These are phyloP conservation scores for Ceratosolen fusciceps DNA, from an alignment of 1,140 invertebrate genomes.

Conservation along the genomic window DNA sequence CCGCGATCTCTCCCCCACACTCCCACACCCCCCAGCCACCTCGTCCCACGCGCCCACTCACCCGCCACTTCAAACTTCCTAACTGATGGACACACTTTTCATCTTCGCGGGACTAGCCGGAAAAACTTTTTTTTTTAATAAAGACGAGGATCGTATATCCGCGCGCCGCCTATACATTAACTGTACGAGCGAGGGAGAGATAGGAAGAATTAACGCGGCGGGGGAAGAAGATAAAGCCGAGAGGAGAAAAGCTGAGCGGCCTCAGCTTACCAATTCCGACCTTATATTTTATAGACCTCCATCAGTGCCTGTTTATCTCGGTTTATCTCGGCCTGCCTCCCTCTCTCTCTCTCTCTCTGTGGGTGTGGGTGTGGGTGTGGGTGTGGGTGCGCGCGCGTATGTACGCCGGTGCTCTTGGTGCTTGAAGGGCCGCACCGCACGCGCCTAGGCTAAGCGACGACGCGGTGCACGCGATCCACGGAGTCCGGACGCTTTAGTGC, in stretches of 20 bases:
- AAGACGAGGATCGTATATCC: neutral
- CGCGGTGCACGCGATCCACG: slow-evolving; percentile 7
- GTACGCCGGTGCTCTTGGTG: slow-evolving; percentile 11
- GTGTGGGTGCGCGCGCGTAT: neutral
- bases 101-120: too few relatives aligned
- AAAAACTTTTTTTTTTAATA: neutral
- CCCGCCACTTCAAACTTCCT: too few relatives aligned
- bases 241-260: too few relatives aligned
- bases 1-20: neutral
- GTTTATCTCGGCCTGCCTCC: slow-evolving; percentile 50
- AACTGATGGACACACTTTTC: too few relatives aligned
- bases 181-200: too few relatives aligned
- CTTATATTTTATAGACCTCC: slow-evolving; percentile 59
- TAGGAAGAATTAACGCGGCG: slow-evolving; percentile 7
- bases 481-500: slow-evolving; percentile 46
- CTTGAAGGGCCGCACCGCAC: slow-evolving; percentile 20
- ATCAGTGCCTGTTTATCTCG: too few relatives aligned
- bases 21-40: too few relatives aligned
- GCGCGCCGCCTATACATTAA: neutral
- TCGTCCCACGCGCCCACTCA: too few relatives aligned
- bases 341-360: too few relatives aligned
- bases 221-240: neutral
- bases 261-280: slow-evolving; percentile 56
- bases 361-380: too few relatives aligned
- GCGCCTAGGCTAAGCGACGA: neutral